These are phyloP conservation scores for Sminthopsis crassicaudata DNA, from an alignment of 2,113 vertebrate genomes.

Conservation along the genomic window DNA sequence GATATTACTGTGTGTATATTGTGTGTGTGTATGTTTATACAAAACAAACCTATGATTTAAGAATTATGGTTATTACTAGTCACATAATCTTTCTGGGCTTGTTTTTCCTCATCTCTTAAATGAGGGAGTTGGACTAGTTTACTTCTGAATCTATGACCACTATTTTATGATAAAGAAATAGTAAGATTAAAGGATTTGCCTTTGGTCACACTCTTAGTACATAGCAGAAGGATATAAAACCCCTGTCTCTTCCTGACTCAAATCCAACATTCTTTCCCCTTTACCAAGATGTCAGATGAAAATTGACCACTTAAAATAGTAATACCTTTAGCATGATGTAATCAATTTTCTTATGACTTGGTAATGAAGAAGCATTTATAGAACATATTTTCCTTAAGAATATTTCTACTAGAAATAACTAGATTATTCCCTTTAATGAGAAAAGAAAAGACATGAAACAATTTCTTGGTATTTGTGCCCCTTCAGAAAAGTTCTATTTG, in stretches of 20 bases:
- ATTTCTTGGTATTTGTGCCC: constrained; percentile 1
- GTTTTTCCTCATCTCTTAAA: neutral
- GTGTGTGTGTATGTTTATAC: neutral
- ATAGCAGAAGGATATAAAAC: neutral
- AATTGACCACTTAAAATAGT: neutral
- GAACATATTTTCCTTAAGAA: constrained; percentile 17
- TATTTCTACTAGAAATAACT: constrained; percentile 7
- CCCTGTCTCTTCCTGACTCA: neutral
- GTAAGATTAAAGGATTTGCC: neutral
- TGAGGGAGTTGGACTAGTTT: neutral
- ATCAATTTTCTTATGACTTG: neutral
- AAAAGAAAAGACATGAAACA: constrained; percentile 21
- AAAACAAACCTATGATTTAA: neutral
- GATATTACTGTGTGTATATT: neutral
- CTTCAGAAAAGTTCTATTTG: constrained; percentile 32
- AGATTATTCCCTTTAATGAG: constrained; percentile 11
- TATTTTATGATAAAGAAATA: neutral
- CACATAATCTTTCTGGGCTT: neutral
- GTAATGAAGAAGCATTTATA: neutral
- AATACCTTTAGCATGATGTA: neutral
- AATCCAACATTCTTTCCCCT: neutral
- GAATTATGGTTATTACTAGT: neutral
- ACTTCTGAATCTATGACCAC: neutral
- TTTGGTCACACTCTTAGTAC: neutral
- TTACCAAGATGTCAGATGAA: neutral